These are phyloP conservation scores for Gonatopus flavifemur DNA, from an alignment of 1,140 invertebrate genomes.

Conservation along the genomic window DNA sequence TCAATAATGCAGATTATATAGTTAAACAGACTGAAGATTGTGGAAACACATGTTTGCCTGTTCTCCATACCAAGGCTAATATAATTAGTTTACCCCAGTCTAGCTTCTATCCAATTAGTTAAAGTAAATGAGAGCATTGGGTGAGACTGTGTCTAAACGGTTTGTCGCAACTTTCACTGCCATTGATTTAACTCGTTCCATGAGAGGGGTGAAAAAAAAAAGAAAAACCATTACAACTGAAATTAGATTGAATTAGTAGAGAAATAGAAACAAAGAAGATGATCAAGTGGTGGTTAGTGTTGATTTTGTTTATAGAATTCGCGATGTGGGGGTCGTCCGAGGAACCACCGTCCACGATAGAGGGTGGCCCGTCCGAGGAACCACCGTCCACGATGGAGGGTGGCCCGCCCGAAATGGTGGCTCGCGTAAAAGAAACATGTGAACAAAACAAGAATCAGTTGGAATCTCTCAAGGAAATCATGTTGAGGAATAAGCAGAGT, in stretches of 20 bases:
- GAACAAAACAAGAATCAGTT: constrained; percentile 46
- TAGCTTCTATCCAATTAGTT: constrained; percentile 51
- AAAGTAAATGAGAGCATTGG: constrained; percentile 49
- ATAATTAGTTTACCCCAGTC: constrained; percentile 54
- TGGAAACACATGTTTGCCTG: constrained; percentile 6
- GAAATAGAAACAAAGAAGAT: constrained; percentile 30
- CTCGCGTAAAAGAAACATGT: constrained; percentile 29
- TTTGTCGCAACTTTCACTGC: constrained; percentile 49
- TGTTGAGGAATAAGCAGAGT: constrained; percentile 48
- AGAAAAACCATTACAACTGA: constrained; percentile 14
- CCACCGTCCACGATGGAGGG: constrained; percentile 42
- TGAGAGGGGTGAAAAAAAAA: no score
- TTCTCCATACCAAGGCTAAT: constrained; percentile 36
- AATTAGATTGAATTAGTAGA: constrained; percentile 17
- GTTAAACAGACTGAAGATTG: constrained; percentile 8
- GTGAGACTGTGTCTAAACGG: constrained; percentile 39
- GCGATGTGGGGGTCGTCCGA: constrained; percentile 47
- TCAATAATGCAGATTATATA: no score
- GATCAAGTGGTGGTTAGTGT: constrained; percentile 48
- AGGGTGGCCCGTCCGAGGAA: constrained; percentile 41
- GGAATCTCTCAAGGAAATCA: constrained; percentile 49
- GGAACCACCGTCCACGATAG: constrained; percentile 43
- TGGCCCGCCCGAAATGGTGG: constrained; percentile 29
- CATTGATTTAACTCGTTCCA: constrained; percentile 47
- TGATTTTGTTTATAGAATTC: constrained; percentile 49